Base-by-base conservation (phyloP, 92 coral and sea anemone species). In the Epizoanthus illoricatus region DNA sequence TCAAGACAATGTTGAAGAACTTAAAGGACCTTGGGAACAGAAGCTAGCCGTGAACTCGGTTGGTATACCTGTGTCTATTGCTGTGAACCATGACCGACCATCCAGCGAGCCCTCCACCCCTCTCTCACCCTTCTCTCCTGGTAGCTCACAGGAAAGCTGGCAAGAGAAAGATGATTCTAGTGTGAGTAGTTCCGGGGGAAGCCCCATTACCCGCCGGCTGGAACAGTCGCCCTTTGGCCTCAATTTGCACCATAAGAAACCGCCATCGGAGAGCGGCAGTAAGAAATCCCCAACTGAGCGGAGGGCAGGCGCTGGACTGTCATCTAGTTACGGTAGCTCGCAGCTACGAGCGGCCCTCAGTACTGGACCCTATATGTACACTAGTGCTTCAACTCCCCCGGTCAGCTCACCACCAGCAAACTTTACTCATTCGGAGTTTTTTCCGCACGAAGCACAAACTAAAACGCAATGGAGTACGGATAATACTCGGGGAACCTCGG, bases 201-300 rank as follows among this genome's bases (percentile, higher is more conserved):
- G 94, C 41, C 70, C 94, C 7, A 86, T 71, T 23, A 20, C 89
- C 16, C 90, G 97, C 21, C 85, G 92, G 28, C 92, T 93, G 4
- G 97, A 93, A 55, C 97, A 93, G 81, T 93, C 97, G 2, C 97
- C 97, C 1, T 93, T 93, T 80, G 94, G 97, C 15, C 91, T 93
- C 20, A 93, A 90, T 52, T 81, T 93, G 55, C 94, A 91, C 65
- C 92, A 93, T 73, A 93, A 85, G 75, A 86, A 89, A 60, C 67
- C 88, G 13, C 81, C 86, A 17, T 86, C 87, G 36, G 92, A 90
- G 12, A 69, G 79, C n/a, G 73, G 67, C 33, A 80, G 55, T n/a
- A 85, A 85, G 83, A 89, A 85, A 60, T 85, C 66, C 8, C 85
- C 86, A 1, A 69, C 84, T 5, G 92, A 89, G 80, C 80, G 76